phyloP scores from a whole-genome alignment of 37 sponge, comb jelly and placozoan species.

The Theonella swinhoei region DNA sequence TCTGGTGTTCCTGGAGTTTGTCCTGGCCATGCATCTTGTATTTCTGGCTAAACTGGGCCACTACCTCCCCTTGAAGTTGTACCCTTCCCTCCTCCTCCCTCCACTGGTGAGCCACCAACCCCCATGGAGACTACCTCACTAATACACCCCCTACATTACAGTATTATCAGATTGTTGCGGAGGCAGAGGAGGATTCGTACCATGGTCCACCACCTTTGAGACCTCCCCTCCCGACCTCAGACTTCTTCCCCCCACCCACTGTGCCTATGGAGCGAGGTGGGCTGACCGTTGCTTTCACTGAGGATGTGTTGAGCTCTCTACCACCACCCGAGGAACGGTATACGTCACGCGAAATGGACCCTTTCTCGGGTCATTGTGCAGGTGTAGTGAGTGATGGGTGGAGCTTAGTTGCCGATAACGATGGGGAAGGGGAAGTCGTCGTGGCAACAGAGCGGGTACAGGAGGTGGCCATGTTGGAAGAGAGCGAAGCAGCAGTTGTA shows the following conservation, averaged over 20 bases:
- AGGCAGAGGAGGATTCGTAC: not conserved
- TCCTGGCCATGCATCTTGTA: slow-evolving; percentile 74
- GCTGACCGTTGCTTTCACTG: not conserved
- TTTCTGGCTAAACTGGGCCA: slow-evolving; percentile 62
- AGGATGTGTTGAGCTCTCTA: not conserved
- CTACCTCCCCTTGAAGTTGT: slow-evolving; percentile 35
- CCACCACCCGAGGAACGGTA: not conserved
- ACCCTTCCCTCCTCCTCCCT: slow-evolving; percentile 43
- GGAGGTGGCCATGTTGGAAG: not conserved
- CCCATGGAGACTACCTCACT: not conserved
- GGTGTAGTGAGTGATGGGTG: not conserved
- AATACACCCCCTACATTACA: not conserved
- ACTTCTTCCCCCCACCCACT: slow-evolving; percentile 14
- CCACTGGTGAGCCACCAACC: slow-evolving; percentile 40
- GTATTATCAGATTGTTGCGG: not conserved
- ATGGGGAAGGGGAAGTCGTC: not conserved
- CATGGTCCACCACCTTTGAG: not conserved
- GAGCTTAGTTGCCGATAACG: not conserved
- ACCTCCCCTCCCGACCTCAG: not conserved
- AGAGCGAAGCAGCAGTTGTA: not conserved
- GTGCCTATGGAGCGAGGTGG: not conserved
- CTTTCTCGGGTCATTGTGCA: not conserved
- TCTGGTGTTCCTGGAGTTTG: slow-evolving; percentile 68
- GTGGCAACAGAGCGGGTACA: not conserved
- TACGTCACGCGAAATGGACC: not conserved